Evolutionary conservation across 2,888 invertebrate species (phyloP).

Genomic region (Melipona bicolor): DNA sequence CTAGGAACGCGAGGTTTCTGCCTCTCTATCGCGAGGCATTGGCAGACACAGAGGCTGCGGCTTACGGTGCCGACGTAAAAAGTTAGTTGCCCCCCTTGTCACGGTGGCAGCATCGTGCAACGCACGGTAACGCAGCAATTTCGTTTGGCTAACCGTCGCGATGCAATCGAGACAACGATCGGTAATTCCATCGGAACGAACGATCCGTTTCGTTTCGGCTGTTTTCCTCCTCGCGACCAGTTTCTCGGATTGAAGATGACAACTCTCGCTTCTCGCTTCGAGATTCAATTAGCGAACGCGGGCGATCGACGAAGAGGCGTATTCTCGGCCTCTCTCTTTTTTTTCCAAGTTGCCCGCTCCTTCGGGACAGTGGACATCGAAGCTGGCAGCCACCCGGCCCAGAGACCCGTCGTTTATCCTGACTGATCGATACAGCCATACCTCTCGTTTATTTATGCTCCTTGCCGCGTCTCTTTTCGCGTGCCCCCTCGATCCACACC

Average conservation of each 20-base stretch:
- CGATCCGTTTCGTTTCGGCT: too few relatives aligned
- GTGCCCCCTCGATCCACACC: not conserved
- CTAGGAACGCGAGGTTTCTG: constrained; percentile 33
- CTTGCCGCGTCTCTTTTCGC: constrained; percentile 24
- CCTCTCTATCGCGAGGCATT: constrained; percentile 40
- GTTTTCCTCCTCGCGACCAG: too few relatives aligned
- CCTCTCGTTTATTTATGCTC: constrained; percentile 58
- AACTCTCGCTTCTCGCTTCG: not conserved
- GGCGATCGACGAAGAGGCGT: constrained; percentile 5
- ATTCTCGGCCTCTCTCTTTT: not conserved
- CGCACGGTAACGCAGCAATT: constrained; percentile 3
- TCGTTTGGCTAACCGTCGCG: not conserved
- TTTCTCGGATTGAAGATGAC: too few relatives aligned
- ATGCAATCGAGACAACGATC: too few relatives aligned
- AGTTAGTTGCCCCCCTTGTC: constrained; percentile 62
- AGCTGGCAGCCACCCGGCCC: constrained; percentile 19
- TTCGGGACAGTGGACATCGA: constrained; percentile 33
- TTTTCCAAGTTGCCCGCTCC: constrained; percentile 10
- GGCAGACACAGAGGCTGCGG: constrained; percentile 43
- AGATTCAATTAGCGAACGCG: constrained; percentile 32
- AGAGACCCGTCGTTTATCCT: constrained; percentile 40
- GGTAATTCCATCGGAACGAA: too few relatives aligned
- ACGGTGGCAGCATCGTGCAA: constrained; percentile 67
- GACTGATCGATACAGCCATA: constrained; percentile 62
- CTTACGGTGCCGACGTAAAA: constrained; percentile 39